phyloP scores from a whole-genome alignment of 2,113 vertebrate genomes.

The Centropristis striata region DNA sequence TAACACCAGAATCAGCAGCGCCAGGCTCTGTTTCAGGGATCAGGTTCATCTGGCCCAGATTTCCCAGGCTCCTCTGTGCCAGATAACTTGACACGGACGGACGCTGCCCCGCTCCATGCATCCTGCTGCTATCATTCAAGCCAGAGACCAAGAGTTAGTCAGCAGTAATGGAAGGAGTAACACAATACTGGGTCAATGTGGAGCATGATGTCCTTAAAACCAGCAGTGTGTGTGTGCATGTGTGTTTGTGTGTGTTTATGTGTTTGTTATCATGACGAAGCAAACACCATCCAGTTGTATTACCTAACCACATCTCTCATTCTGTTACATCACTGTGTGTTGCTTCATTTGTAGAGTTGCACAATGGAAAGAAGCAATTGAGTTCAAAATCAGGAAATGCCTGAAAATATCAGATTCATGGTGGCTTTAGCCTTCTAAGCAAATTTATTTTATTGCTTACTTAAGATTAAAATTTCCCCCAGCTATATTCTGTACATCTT shows the following conservation, averaged over 20 bases:
- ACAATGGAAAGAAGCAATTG: conserved; percentile 19
- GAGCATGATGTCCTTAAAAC: conserved; percentile 54
- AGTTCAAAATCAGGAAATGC: conserved; percentile 34
- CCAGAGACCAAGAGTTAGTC: conserved; percentile 70
- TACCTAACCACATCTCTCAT: conserved; percentile 48
- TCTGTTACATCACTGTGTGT: conserved; percentile 58
- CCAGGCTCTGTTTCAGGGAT: conserved; percentile 75
- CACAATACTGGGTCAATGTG: conserved; percentile 62
- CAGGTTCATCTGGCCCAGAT: conserved; percentile 76
- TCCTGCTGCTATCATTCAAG: conserved; percentile 72
- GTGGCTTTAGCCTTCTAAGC: neutral
- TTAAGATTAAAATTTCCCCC: neutral
- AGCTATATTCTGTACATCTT: neutral
- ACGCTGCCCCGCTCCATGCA: conserved; percentile 23
- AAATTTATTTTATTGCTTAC: neutral
- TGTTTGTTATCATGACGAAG: conserved; percentile 57
- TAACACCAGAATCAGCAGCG: conserved; percentile 57
- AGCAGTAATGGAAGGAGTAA: conserved; percentile 81
- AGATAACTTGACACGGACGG: conserved; percentile 73
- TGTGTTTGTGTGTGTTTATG: conserved; percentile 24
- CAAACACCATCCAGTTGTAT: conserved; percentile 50
- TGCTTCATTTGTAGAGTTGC: conserved; percentile 35
- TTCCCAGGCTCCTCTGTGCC: conserved; percentile 64
- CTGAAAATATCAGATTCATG: neutral
- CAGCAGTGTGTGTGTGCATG: conserved; percentile 23